Base-by-base conservation (phyloP, 2,113 vertebrate genomes). In the Labeo rohita region DNA sequence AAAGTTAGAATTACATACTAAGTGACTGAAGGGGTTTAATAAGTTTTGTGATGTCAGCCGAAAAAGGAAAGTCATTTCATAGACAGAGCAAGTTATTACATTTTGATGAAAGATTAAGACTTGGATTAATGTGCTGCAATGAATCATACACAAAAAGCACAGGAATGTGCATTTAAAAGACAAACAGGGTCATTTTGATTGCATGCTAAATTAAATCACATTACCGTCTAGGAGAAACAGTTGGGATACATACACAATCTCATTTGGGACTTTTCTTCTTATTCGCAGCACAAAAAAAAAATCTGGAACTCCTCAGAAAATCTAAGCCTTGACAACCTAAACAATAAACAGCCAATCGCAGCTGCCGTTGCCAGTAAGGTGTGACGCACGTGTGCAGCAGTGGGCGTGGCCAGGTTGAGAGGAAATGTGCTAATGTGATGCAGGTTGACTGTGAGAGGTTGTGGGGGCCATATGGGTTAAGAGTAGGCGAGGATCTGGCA, bases 321-420 rank as follows among this genome's bases (percentile, higher is more conserved):
- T 59, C 54, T 4, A 39, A 79, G 56, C 75, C 3, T 8, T 10
- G 21, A 52, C 36, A 72, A 78, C 63, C n/a, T 34, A 43, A 23
- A 68, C n/a, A 34, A 80, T 45, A 45, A 79, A 45, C 70, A 61
- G 21, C 54, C 79, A 82, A 83, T 87, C 74, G 39, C 23, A 63
- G 52, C 88, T 84, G 89, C 6, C 56, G 56, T 8, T 61, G 56
- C 56, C 1, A 18, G 18, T 61, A 56, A 43, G 87, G 52, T 84
- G 83, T 89, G 89, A 91, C 90, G 81, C 88, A 83, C 73, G 47
- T 78, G 63, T 68, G 73, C 79, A 91, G 90, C 88, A 88, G 83
- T 80, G 79, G 88, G 80, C 78, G 75, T 84, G 86, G 75, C 83
- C 82, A 91, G 91, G 92, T 92, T 91, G 83, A 77, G 81, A 39